A percentile compares a stretch with the other conserved stretches of the same genome.
phyloP scores from a whole-genome alignment of 2,113 vertebrate genomes.

The Deroptyus accipitrinus region DNA sequence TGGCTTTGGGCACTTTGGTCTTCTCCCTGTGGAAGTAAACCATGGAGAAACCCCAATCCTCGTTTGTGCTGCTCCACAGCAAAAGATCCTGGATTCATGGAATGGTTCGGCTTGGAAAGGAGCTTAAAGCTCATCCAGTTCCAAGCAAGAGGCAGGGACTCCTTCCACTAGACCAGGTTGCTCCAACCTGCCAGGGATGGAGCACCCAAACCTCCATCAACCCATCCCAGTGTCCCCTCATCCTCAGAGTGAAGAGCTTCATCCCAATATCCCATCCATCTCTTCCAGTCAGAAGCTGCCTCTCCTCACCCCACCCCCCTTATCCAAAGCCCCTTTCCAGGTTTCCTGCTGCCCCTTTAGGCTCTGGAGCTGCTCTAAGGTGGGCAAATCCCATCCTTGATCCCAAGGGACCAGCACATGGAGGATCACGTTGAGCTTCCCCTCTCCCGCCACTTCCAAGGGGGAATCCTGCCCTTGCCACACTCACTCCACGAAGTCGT shows the following conservation, averaged over 20 bases:
- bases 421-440: neutral
- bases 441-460: too few relatives aligned
- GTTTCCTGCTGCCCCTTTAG: neutral
- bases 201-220: neutral
- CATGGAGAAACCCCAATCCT: neutral
- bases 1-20: slow-evolving; percentile 80
- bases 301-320: neutral
- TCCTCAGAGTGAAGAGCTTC: neutral
- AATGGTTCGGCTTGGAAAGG: neutral
- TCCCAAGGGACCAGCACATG: neutral
- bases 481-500: slow-evolving; percentile 93
- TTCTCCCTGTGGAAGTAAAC: slow-evolving; percentile 80
- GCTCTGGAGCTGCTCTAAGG: neutral
- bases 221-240: neutral
- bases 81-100: neutral
- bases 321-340: neutral
- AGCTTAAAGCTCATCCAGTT: neutral
- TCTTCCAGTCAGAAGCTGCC: neutral
- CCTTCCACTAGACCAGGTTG: neutral
- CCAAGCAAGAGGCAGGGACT: neutral
- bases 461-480: neutral
- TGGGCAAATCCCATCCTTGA: neutral
- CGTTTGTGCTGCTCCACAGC: rapidly evolving
- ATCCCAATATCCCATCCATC: neutral
- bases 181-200: neutral